Conservation (phyloP, 2,888 invertebrate genomes). For the Steromphala cineraria region DNA sequence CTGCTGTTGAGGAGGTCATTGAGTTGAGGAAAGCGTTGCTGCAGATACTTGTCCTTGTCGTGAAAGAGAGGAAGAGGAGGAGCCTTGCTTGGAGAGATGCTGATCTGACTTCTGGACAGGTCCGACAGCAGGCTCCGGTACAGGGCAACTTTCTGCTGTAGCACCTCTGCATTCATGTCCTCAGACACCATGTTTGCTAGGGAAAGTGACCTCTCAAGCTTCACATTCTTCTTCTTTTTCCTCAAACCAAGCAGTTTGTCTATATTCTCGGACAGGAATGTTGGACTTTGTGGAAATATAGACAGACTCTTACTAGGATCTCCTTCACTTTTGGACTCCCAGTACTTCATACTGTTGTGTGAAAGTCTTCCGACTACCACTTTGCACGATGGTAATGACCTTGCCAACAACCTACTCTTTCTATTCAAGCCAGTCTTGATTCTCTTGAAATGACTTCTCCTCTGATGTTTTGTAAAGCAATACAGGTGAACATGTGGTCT, state of each 20-base stretch:
- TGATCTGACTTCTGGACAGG: conserved; percentile 31
- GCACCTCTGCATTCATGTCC: conserved; percentile 56
- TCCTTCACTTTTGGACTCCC: conserved; percentile 37
- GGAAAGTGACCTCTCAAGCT: conserved; percentile 33
- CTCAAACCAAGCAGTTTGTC: conserved; percentile 61
- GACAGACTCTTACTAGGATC: conserved; percentile 3
- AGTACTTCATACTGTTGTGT: conserved; percentile 46
- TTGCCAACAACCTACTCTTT: conserved; percentile 48
- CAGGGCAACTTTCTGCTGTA: conserved; percentile 54
- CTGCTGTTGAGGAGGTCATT: not conserved
- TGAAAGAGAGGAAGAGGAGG: too few species aligned
- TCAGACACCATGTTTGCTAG: conserved; percentile 58
- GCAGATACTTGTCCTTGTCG: not conserved
- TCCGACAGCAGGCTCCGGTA: conserved; percentile 59
- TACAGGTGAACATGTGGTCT: conserved; percentile 53
- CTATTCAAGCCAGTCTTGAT: conserved; percentile 58
- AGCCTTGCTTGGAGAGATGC: not conserved
- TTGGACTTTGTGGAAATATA: conserved; percentile 57
- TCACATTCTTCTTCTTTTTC: conserved; percentile 36
- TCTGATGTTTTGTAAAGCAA: conserved; percentile 57
- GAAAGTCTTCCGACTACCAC: conserved; percentile 52
- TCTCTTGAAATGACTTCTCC: conserved; percentile 52
- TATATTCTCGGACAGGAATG: conserved; percentile 53
- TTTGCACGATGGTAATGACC: conserved; percentile 46
- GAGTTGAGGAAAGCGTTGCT: not conserved